Evolutionary conservation across 2,888 invertebrate genomes (phyloP).

Genomic region (Cephus spinipes): DNA sequence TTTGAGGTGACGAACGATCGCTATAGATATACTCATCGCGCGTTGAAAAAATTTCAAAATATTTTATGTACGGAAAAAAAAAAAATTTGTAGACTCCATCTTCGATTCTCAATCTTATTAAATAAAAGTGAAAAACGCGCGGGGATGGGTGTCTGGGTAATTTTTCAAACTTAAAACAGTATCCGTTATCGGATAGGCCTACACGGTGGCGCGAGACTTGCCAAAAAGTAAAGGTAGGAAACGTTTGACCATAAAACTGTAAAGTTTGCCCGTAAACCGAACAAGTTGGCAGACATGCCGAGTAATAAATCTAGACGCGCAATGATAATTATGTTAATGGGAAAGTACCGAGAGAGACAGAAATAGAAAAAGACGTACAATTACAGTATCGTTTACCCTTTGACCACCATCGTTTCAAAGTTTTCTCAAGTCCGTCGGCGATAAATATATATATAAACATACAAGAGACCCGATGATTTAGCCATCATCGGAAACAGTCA

Average conservation of each 20-base stretch:
- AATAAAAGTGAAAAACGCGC: not conserved
- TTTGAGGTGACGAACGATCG: not conserved
- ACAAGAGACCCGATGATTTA: not conserved
- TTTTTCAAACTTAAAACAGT: not conserved
- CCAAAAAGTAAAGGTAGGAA: not conserved
- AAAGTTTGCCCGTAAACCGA: slow-evolving; percentile 1
- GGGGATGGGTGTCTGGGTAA: not conserved
- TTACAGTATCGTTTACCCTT: not conserved
- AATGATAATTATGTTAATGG: not conserved
- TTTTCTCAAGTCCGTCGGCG: not conserved
- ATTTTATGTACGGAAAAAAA: not conserved
- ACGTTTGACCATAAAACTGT: not conserved
- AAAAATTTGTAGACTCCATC: not conserved
- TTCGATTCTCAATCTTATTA: not conserved
- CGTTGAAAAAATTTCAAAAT: not conserved
- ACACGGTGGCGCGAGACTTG: not conserved
- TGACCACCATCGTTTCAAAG: not conserved
- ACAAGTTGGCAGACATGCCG: not conserved
- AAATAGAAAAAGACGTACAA: not conserved
- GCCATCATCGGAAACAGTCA: not conserved
- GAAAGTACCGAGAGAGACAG: not conserved
- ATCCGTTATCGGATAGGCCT: not conserved
- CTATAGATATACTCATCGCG: not conserved
- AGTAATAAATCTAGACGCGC: not conserved
- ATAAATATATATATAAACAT: not conserved